phyloP scores from a whole-genome alignment of 2,113 vertebrate genomes.

The Condylura cristata region DNA sequence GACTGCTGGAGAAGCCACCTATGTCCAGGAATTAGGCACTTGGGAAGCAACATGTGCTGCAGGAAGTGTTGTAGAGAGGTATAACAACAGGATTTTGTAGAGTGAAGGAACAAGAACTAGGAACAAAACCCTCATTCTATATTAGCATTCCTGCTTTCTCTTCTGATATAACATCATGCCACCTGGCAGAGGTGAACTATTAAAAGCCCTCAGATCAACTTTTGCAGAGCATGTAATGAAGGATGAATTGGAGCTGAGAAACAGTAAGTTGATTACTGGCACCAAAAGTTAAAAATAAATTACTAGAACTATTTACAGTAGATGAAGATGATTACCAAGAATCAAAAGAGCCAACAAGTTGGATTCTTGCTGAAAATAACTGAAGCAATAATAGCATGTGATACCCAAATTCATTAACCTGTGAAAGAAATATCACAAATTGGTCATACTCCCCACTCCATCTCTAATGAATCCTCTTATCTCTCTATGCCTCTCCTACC shows the following conservation, averaged over 20 bases:
- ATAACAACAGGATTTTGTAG: not conserved
- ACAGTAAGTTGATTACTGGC: not conserved
- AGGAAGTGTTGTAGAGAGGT: not conserved
- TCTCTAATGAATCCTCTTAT: too few relatives aligned
- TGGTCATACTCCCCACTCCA: not conserved
- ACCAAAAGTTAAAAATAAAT: not conserved
- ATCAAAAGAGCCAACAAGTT: not conserved
- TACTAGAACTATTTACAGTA: not conserved
- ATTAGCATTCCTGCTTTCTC: not conserved
- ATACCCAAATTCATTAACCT: slow-evolving; percentile 22
- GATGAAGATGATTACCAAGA: slow-evolving; percentile 13
- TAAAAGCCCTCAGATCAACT: not conserved
- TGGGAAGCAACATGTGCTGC: not conserved
- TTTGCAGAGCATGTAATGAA: not conserved
- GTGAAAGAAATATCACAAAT: slow-evolving; percentile 29
- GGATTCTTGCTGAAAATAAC: slow-evolving; percentile 40
- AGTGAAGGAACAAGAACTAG: not conserved
- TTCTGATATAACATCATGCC: not conserved
- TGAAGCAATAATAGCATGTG: not conserved
- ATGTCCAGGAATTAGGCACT: not conserved
- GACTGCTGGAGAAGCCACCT: not conserved
- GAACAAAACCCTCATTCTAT: not conserved
- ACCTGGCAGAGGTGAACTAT: not conserved
- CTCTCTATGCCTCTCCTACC: too few relatives aligned
- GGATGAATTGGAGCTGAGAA: not conserved